These are phyloP conservation scores for Mormyrops attenuatus DNA, from an alignment of 2,797 vertebrate species.

Conservation along the genomic window DNA sequence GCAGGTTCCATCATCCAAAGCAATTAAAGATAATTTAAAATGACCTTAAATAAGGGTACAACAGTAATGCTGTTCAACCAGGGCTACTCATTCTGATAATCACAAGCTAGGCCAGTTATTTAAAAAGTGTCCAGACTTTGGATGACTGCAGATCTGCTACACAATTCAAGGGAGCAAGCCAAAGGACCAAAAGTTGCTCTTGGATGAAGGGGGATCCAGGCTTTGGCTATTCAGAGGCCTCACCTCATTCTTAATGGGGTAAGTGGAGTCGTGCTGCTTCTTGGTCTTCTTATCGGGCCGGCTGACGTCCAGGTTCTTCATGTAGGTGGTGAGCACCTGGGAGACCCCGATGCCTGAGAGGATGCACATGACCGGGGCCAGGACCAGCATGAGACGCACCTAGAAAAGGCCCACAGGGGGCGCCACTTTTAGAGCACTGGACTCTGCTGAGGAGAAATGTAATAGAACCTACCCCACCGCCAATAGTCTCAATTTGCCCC, in stretches of 20 bases:
- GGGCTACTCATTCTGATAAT: background rate
- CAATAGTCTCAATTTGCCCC: background rate
- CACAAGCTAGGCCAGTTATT: background rate
- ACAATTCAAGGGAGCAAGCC: background rate
- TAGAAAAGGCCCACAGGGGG: constrained; percentile 36
- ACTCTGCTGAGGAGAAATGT: background rate
- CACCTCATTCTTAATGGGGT: constrained; percentile 97
- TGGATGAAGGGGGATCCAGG: background rate
- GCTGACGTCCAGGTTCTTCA: constrained; percentile 97
- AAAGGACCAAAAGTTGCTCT: background rate
- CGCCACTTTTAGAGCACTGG: background rate
- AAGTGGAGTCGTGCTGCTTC: constrained; percentile 93
- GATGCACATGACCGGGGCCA: constrained; percentile 98
- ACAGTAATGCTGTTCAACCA: background rate
- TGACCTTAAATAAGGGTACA: background rate
- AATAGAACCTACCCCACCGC: background rate
- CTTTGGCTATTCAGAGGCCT: background rate
- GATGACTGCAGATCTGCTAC: background rate
- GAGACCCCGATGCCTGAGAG: constrained; percentile 95
- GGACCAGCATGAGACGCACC: constrained; percentile 96
- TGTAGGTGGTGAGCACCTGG: constrained; percentile 93
- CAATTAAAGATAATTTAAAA: background rate
- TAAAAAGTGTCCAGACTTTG: background rate
- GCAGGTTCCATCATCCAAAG: background rate
- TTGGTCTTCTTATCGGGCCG: constrained; percentile 90